phyloP scores from a whole-genome alignment of 2,888 invertebrate genomes.

The Pammene aurita region DNA sequence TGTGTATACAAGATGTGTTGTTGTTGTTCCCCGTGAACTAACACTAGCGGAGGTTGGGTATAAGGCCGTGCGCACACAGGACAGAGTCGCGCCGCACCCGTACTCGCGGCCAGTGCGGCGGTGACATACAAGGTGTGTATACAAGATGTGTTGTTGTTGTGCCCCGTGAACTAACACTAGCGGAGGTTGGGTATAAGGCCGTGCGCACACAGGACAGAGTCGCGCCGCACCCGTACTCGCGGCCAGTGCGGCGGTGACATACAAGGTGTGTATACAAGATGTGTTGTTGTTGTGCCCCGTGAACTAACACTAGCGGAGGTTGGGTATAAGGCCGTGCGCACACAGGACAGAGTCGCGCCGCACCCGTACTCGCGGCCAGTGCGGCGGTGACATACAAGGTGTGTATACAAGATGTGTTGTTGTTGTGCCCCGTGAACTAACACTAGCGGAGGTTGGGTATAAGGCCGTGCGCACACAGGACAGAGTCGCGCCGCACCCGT shows the following conservation, averaged over 20 bases:
- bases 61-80: slow-evolving; percentile 72
- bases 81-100: slow-evolving; percentile 66
- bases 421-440: slow-evolving; percentile 50
- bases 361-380: slow-evolving; percentile 46
- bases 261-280: neutral
- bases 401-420: no score
- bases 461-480: slow-evolving; percentile 74
- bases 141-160: slow-evolving; percentile 43
- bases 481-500: slow-evolving; percentile 66
- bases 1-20: slow-evolving; percentile 33
- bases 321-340: slow-evolving; percentile 75
- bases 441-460: slow-evolving; percentile 73
- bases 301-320: slow-evolving; percentile 49
- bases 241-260: slow-evolving; percentile 52
- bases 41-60: slow-evolving; percentile 63
- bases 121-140: neutral
- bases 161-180: slow-evolving; percentile 70
- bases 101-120: slow-evolving; percentile 61
- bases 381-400: no score
- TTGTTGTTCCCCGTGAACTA: no score
- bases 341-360: slow-evolving; percentile 62
- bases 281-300: neutral
- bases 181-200: slow-evolving; percentile 72
- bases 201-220: slow-evolving; percentile 66
- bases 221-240: slow-evolving; percentile 69